A percentile compares a stretch with the other conserved stretches of the same genome.
These are phyloP conservation scores for Enteromius unitaeniatus DNA, from an alignment of 2,797 vertebrate genomes.

Conservation along the genomic window DNA sequence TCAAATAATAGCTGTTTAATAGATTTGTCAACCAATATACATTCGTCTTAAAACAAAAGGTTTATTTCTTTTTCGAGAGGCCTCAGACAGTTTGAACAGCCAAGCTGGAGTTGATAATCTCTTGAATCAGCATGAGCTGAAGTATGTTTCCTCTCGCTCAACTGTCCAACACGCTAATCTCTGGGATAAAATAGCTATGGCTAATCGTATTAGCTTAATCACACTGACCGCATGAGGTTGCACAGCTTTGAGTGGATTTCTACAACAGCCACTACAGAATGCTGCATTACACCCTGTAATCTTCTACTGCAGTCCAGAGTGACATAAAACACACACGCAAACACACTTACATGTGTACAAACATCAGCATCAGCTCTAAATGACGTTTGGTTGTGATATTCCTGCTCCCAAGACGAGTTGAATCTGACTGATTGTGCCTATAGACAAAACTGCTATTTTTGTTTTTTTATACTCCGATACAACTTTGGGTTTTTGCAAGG, in stretches of 20 bases:
- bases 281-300: conserved; percentile 60
- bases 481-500: not conserved
- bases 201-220: conserved; percentile 74
- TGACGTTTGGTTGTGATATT: not conserved
- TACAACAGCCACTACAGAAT: conserved; percentile 58
- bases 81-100: not conserved
- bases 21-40: not conserved
- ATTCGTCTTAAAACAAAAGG: not conserved
- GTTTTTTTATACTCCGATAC: not conserved
- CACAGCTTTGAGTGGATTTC: conserved; percentile 70
- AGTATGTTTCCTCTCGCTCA: conserved; percentile 68
- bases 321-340: conserved; percentile 30
- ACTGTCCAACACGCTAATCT: conserved; percentile 67
- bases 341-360: conserved; percentile 26
- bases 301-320: conserved; percentile 29
- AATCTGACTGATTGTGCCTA: not conserved
- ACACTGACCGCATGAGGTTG: conserved; percentile 66
- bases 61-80: not conserved
- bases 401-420: not conserved
- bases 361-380: conserved; percentile 22
- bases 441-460: too few species aligned
- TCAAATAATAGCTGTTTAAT: not conserved
- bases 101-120: conserved; percentile 64
- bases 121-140: conserved; percentile 64
- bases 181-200: conserved; percentile 62